Conservation (phyloP, 2,113 vertebrate genomes). For the Anguilla japonica region DNA sequence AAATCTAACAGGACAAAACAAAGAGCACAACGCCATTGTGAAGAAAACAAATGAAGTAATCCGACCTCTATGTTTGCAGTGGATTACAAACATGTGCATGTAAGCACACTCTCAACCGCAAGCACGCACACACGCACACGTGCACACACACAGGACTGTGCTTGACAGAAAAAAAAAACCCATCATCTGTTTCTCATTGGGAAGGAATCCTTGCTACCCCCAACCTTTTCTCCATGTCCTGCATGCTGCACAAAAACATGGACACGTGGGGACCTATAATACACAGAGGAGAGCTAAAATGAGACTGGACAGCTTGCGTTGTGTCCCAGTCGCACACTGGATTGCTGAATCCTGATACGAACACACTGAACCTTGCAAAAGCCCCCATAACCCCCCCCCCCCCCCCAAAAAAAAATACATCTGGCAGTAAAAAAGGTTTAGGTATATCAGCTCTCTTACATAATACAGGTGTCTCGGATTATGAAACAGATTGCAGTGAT, state of each 20-base stretch:
- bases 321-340: neutral
- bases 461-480: too few relatives aligned
- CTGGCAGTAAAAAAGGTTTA: too few relatives aligned
- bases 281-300: neutral
- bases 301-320: neutral
- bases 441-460: too few relatives aligned
- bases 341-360: neutral
- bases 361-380: neutral
- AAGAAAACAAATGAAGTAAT: neutral
- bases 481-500: too few relatives aligned
- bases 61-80: neutral
- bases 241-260: neutral
- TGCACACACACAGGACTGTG: neutral
- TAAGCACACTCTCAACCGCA: neutral
- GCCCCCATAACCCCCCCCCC: too few relatives aligned
- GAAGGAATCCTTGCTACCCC: neutral
- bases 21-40: neutral
- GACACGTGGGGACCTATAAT: neutral
- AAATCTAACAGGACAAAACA: neutral
- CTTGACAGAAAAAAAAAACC: too few relatives aligned
- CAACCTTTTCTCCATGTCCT: neutral
- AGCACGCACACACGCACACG: neutral
- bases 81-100: neutral
- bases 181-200: slow-evolving; percentile 21
- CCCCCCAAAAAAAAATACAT: neutral